Evolutionary conservation across 2,797 vertebrate species (phyloP).

Genomic region (Sebastes alutus): DNA sequence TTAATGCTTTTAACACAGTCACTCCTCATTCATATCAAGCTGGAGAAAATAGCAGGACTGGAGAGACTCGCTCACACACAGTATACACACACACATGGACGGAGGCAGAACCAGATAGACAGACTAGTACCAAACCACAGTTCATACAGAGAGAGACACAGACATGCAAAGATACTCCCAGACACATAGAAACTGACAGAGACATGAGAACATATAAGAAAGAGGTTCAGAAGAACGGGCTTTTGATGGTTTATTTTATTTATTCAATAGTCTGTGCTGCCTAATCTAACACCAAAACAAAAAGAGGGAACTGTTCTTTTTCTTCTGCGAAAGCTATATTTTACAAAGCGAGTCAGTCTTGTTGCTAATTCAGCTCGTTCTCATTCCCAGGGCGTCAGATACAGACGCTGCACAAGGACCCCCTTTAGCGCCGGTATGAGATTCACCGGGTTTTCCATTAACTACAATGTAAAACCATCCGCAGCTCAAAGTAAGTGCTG

Average conservation of each 20-base stretch:
- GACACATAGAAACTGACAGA: slow-evolving; percentile 20
- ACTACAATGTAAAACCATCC: background rate
- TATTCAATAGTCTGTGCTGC: background rate
- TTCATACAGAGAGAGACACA: background rate
- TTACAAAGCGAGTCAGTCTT: too few relatives aligned
- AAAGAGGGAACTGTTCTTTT: too few relatives aligned
- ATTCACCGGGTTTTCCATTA: too few relatives aligned
- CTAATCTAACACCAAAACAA: background rate
- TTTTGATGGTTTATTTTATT: background rate
- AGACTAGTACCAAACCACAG: slow-evolving; percentile 11
- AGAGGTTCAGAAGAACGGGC: background rate
- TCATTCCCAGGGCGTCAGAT: too few relatives aligned
- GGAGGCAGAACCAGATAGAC: background rate
- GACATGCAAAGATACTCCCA: slow-evolving; percentile 19
- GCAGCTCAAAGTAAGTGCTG: too few relatives aligned
- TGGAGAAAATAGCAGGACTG: slow-evolving; percentile 31
- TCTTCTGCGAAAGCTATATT: too few relatives aligned
- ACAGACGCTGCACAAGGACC: too few relatives aligned
- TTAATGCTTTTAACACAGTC: slow-evolving; percentile 76
- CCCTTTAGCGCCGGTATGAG: too few relatives aligned
- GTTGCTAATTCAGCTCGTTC: too few relatives aligned
- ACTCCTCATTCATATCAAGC: slow-evolving; percentile 65
- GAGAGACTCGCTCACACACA: slow-evolving; percentile 11
- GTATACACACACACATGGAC: slow-evolving; percentile 22
- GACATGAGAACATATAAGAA: background rate